A percentile compares a stretch with the other conserved stretches of the same genome.
Conservation (phyloP, 2,113 vertebrate species). For the Leuciscus idus region DNA sequence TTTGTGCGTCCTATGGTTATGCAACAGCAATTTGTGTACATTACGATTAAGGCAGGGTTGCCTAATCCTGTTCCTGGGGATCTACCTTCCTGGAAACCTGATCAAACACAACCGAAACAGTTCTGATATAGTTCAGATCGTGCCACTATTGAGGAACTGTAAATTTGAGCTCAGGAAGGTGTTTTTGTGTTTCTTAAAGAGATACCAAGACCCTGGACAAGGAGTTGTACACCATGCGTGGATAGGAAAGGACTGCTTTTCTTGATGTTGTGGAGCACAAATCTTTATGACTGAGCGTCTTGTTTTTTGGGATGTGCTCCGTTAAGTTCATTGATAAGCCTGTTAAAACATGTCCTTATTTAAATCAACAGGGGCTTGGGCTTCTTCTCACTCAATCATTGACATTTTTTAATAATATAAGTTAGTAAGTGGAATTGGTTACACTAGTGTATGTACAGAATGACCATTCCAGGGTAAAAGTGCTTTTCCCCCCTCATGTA, state of each 20-base stretch:
- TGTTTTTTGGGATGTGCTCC: background rate
- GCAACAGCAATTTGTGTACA: background rate
- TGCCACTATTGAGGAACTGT: background rate
- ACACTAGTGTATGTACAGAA: conserved; percentile 62
- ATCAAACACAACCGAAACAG: no score
- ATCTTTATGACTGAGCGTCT: background rate
- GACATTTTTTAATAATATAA: background rate
- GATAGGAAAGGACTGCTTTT: background rate
- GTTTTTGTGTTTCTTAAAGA: background rate
- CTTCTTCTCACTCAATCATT: background rate
- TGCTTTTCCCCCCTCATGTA: background rate
- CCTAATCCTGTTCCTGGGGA: no score
- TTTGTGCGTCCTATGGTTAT: background rate
- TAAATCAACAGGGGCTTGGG: background rate
- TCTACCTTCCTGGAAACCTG: no score
- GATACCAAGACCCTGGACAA: background rate
- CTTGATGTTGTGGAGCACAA: background rate
- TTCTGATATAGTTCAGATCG: background rate
- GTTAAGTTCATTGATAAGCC: background rate
- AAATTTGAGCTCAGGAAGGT: background rate
- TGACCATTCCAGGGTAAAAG: conserved; percentile 50
- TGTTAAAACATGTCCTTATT: background rate
- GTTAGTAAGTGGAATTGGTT: conserved; percentile 60
- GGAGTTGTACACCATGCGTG: background rate
- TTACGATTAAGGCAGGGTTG: no score